Conservation (phyloP, 2,113 vertebrate genomes). For the Tiliqua scincoides region DNA sequence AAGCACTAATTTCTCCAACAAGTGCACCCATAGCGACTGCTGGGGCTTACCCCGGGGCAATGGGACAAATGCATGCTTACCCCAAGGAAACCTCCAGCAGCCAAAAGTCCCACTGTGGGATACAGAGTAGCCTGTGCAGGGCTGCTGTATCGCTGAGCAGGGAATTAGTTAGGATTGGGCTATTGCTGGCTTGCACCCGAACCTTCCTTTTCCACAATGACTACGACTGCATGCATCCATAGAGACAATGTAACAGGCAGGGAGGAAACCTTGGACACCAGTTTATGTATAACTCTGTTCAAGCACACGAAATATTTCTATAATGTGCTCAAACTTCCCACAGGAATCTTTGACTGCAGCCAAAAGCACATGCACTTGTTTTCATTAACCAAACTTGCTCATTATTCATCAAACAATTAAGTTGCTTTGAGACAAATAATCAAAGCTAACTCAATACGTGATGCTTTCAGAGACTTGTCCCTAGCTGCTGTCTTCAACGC, state of each 20-base stretch:
- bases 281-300: neutral
- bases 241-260: neutral
- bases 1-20: too few species aligned
- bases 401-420: slow-evolving; percentile 1
- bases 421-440: neutral
- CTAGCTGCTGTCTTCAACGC: neutral
- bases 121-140: too few species aligned
- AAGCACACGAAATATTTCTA: slow-evolving; percentile 7
- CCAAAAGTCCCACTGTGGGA: too few species aligned
- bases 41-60: too few species aligned
- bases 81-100: too few species aligned
- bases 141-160: too few species aligned
- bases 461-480: neutral
- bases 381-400: neutral
- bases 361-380: neutral
- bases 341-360: neutral
- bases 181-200: too few species aligned
- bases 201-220: neutral
- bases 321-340: slow-evolving; percentile 1
- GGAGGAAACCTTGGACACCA: neutral
- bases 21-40: too few species aligned
- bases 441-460: slow-evolving; percentile 11
- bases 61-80: too few species aligned
- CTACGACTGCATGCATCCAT: neutral
- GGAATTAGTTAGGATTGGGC: too few species aligned